Evolutionary conservation across 2,797 vertebrate genomes (phyloP), one percentile per base, ranked within the genome.

Genomic region (Steatocranus sp.): DNA sequence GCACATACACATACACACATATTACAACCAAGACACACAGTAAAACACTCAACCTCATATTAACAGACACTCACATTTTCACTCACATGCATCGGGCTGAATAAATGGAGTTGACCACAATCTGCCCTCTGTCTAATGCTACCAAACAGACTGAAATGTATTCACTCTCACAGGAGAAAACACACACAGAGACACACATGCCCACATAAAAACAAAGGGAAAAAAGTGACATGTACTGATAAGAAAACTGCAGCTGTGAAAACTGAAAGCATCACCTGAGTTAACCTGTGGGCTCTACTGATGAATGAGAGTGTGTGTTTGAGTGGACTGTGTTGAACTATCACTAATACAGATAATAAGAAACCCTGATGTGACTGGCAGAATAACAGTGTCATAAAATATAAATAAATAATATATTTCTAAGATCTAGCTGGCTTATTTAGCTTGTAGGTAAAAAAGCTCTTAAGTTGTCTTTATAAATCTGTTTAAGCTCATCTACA

Each of bases 71-170:
- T 80, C 84, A 84, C 38, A 80, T 61, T 8, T 11, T 25, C 30
- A 48, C 15, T 78, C 63, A 63, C 66, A 79, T 23, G 63, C 30
- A n/a, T 76, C 49, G 78, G 30, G 58, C 84, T 86, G 89, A 89
- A 93, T 91, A 93, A 93, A 94, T 93, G 84, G 88, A 91, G 83
- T 92, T 94, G 93, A 94, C 93, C 93, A 93, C 90, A 88, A 80
- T 90, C 82, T 94, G 91, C 89, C 93, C 93, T 88, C 86, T 87
- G 86, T 94, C 83, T 90, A 89, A 89, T 80, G 81, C 84, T 78
- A 80, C 86, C 88, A 87, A 80, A 90, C 86, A 84, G 32, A 82
- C 61, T 90, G 81, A 89, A 86, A 90, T 83, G 2, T 86, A 88
- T 92, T 89, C 87, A 83, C 83, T 70, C 81, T 70, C 53, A 48